A percentile compares a stretch with the other conserved stretches of the same genome.
Evolutionary conservation across 2,888 invertebrate species (phyloP).

Genomic region (Drosophila conformis): DNA sequence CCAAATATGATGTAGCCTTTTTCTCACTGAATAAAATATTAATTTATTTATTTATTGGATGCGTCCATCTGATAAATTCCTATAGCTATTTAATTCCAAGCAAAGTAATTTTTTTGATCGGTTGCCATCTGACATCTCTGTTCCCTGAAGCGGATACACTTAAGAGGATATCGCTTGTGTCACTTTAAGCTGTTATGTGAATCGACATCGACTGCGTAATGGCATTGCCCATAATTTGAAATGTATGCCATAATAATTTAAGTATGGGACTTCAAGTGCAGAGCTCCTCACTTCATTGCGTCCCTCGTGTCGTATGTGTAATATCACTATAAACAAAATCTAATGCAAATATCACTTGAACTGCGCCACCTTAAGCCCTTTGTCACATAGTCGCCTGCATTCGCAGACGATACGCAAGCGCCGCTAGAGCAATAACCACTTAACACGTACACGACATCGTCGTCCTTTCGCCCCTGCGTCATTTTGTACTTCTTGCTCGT

Average conservation of each 20-base stretch:
- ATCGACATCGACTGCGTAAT: constrained; percentile 3
- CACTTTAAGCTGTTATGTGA: constrained; percentile 14
- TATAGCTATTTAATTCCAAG: not conserved
- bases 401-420: constrained; percentile 35
- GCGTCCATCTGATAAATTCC: not conserved
- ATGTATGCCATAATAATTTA: constrained; percentile 19
- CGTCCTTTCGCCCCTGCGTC: constrained; percentile 23
- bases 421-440: constrained; percentile 68
- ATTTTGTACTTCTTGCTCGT: constrained; percentile 2
- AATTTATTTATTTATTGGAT: not conserved
- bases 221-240: constrained; percentile 27
- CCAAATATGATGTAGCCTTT: not conserved
- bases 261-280: constrained; percentile 25
- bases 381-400: constrained; percentile 22
- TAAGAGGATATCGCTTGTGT: constrained; percentile 25
- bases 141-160: not conserved
- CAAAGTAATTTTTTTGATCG: not conserved
- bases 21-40: not conserved
- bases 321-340: constrained; percentile 53
- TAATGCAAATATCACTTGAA: constrained; percentile 69
- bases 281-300: constrained; percentile 1
- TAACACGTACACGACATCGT: constrained; percentile 63
- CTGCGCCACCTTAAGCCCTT: constrained; percentile 40
- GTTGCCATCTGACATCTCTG: not conserved
- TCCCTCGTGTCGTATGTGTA: constrained; percentile 42